Conservation (phyloP, 2,797 vertebrate species). For the Lithobates sylvaticus region DNA sequence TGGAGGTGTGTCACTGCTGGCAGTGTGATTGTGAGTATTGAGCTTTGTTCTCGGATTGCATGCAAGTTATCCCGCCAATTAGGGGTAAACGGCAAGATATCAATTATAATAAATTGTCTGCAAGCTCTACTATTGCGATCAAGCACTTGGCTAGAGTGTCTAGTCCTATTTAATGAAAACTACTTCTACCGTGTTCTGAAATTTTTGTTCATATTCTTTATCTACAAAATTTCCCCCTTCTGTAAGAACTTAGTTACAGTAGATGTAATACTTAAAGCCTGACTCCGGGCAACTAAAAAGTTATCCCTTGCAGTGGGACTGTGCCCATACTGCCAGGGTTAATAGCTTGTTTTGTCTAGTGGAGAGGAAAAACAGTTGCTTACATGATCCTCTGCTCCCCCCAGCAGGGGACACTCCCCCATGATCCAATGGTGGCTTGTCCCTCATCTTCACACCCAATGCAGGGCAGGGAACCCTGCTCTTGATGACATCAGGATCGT, state of each 20-base stretch:
- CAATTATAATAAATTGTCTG: constrained; percentile 40
- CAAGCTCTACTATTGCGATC: constrained; percentile 16
- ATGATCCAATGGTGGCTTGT: no score
- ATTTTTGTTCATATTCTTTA: not conserved
- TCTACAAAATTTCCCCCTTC: not conserved
- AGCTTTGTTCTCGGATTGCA: constrained; percentile 16
- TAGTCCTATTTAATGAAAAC: not conserved
- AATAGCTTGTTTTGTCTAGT: no score
- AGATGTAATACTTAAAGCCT: no score
- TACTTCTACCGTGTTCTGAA: not conserved
- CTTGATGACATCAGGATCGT: no score
- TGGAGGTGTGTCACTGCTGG: constrained; percentile 10
- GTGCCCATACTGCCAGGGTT: no score
- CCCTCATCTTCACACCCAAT: no score
- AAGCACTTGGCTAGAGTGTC: constrained; percentile 7
- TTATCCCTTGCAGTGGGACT: no score
- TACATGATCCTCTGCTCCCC: no score
- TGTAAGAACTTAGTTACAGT: not conserved
- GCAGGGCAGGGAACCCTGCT: no score
- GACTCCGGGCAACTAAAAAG: no score
- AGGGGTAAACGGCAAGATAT: constrained; percentile 6
- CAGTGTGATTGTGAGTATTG: constrained; percentile 17
- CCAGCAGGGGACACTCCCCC: no score
- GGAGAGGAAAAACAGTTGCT: no score
- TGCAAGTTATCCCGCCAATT: constrained; percentile 9